A percentile compares a stretch with the other conserved stretches of the same genome.
Evolutionary conservation across 2,113 vertebrate species (phyloP).

Genomic region (Atlantisia rogersi): DNA sequence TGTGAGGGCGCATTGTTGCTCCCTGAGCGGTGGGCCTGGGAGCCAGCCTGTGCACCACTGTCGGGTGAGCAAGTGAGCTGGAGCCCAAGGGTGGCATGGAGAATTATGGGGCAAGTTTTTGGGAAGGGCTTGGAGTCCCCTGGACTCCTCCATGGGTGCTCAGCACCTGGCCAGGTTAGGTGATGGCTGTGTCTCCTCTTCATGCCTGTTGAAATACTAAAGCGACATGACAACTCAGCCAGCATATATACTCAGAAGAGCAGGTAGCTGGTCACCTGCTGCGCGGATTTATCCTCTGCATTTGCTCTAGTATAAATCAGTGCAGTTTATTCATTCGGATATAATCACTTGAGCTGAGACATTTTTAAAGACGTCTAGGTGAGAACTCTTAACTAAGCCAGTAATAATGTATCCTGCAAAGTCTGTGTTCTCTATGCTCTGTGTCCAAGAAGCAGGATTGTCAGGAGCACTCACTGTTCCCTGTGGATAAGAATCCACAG

Average conservation of each 20-base stretch:
- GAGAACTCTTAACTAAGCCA: background rate
- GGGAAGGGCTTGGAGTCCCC: background rate
- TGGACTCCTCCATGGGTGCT: background rate
- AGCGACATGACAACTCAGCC: background rate
- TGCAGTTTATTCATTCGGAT: background rate
- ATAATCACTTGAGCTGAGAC: background rate
- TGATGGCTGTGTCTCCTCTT: background rate
- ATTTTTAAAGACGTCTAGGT: background rate
- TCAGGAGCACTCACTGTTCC: background rate
- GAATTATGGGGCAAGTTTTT: background rate
- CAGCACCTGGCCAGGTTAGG: background rate
- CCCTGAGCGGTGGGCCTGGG: background rate
- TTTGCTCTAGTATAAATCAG: background rate
- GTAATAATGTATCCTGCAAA: background rate
- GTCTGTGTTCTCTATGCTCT: background rate
- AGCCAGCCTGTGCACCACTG: background rate
- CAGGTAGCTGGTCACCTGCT: background rate
- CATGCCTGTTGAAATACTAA: background rate
- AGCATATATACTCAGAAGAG: background rate
- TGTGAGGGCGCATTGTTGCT: accelerated
- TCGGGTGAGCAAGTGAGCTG: background rate
- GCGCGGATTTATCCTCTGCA: background rate
- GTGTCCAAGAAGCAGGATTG: background rate
- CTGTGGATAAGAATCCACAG: background rate
- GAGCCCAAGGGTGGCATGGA: background rate